Percentiles rank a stretch among this genome's conserved stretches.
These are phyloP conservation scores for Cheirogaleus medius DNA, from an alignment of 2,113 vertebrate species.

Conservation along the genomic window DNA sequence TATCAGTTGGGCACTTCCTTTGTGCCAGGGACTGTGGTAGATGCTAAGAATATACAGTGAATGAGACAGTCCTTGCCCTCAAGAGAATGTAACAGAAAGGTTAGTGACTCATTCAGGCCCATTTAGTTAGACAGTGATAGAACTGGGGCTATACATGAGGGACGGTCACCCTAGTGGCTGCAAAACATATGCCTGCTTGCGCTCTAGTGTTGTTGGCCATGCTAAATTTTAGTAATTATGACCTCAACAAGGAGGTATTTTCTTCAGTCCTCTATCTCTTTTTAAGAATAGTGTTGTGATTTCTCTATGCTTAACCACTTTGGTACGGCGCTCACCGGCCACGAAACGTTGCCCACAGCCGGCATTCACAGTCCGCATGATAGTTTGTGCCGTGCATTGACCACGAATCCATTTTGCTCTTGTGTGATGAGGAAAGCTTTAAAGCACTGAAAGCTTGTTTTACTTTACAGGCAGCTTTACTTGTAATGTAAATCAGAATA, in stretches of 20 bases:
- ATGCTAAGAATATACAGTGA: not conserved
- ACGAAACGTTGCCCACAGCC: no score
- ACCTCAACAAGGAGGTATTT: not conserved
- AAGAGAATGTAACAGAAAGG: not conserved
- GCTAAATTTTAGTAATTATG: not conserved
- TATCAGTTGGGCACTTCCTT: not conserved
- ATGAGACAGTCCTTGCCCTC: not conserved
- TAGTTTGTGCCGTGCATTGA: no score
- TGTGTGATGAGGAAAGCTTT: no score
- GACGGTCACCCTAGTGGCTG: not conserved
- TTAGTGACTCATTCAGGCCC: not conserved
- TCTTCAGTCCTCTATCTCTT: not conserved
- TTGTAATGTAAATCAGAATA: no score
- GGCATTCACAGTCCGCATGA: no score
- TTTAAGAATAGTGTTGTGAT: slow-evolving; percentile 20
- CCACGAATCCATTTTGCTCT: no score
- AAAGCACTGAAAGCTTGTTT: no score
- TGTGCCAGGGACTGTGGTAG: not conserved
- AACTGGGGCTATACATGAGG: not conserved
- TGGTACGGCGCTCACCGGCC: no score
- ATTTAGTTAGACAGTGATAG: not conserved
- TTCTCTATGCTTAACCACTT: not conserved
- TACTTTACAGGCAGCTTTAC: no score
- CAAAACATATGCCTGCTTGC: not conserved
- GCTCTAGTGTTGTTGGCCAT: not conserved